phyloP scores from a whole-genome alignment of 2,888 invertebrate genomes.

The Drosophila borborema region DNA sequence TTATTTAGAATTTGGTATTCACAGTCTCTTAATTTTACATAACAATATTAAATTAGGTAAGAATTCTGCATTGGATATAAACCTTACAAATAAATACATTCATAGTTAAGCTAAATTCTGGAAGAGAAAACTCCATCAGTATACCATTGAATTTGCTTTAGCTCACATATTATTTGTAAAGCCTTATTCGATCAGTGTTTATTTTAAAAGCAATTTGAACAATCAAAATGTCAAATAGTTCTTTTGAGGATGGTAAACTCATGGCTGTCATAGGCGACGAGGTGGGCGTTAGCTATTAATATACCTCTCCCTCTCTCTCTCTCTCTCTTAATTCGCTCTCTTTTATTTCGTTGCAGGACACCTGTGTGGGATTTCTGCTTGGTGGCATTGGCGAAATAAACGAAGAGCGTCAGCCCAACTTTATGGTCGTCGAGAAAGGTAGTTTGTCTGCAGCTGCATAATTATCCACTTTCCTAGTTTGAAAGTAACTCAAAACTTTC shows the following conservation, averaged over 20 bases:
- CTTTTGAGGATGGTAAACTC: constrained; percentile 35
- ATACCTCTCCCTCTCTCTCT: too few species aligned
- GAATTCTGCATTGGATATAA: too few species aligned
- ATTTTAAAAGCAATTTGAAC: background rate
- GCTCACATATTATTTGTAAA: background rate
- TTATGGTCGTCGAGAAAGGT: constrained; percentile 65
- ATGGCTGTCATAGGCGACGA: constrained; percentile 69
- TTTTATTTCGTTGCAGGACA: constrained; percentile 43
- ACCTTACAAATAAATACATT: too few species aligned
- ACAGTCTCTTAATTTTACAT: too few species aligned
- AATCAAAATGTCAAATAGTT: constrained; percentile 43
- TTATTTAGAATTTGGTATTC: too few species aligned
- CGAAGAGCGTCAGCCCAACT: constrained; percentile 52
- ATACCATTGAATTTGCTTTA: constrained; percentile 18
- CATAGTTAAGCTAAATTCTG: too few species aligned
- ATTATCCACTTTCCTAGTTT: background rate
- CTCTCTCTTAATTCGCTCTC: background rate
- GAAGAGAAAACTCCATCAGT: background rate
- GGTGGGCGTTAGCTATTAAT: constrained; percentile 26
- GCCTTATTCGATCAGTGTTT: background rate
- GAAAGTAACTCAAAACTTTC: background rate
- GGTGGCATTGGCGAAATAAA: constrained; percentile 69
- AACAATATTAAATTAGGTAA: too few species aligned
- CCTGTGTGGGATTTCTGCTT: constrained; percentile 68
- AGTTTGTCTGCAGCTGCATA: constrained; percentile 8